Evolutionary conservation across 1,140 invertebrate genomes (phyloP), one percentile per base, ranked within the genome.

Genomic region (Drosophila ficusphila): DNA sequence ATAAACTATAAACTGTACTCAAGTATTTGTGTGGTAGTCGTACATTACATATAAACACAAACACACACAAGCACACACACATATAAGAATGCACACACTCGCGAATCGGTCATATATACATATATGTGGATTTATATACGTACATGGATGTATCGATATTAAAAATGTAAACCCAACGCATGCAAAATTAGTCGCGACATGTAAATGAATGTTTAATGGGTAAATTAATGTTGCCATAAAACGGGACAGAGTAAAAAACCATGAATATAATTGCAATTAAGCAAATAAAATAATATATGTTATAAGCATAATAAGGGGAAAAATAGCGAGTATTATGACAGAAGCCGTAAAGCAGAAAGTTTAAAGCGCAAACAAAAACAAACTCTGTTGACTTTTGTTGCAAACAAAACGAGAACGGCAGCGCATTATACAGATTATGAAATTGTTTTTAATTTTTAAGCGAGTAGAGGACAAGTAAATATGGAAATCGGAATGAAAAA

Each of bases 171-270:
- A 79, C 70, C 74, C 65, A 86, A 81, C 53, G 76, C 62, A 67
- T 71, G 51, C 49, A 61, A 86, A 86, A 86, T 88, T 86, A 76
- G 81, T 88, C 82, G 82, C 76, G 76, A 81, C 82, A 86, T 81
- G 76, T 86, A 88, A 74, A 81, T 86, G 82, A 81, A 86, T 86
- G 81, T 86, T 86, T 86, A 88, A 86, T 88, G 79, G 60, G 57
- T 86, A 86, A 86, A 76, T 73, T 69, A 86, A 81, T 82, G 78
- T 78, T 73, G 67, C 46, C 33, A 42, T 44, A 51, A 38, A 38
- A 33, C 2, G 34, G 21, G 23, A 23, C 25, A 33, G 33, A 31
- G n/a, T n/a, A n/a, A 41, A 48, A 46, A 69, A 41, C 27, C 42
- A 41, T 39, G 48, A 34, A 73, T 54, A 64, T 53, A 64, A 73